phyloP scores from a whole-genome alignment of 2,888 invertebrate species.

The Rotaria socialis region DNA sequence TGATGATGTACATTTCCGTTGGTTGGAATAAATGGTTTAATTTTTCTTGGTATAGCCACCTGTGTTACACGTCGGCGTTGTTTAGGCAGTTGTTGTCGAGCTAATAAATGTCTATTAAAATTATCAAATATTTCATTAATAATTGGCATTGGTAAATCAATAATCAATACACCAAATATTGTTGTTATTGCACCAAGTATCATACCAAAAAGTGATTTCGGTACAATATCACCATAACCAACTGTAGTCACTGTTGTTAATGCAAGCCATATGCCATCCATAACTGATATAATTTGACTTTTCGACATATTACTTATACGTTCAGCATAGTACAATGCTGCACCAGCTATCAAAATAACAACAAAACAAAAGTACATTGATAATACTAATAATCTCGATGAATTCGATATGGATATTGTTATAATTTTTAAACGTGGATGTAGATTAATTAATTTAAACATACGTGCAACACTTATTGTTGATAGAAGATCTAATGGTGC shows the following conservation, averaged over 20 bases:
- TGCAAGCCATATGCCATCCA: conserved; percentile 43
- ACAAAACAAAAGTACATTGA: conserved; percentile 42
- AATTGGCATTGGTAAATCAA: conserved; percentile 45
- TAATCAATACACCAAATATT: conserved; percentile 43
- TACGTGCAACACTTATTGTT: conserved; percentile 40
- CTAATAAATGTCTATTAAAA: conserved; percentile 45
- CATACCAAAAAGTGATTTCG: conserved; percentile 38
- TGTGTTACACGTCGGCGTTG: conserved; percentile 40
- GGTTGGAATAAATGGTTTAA: neutral
- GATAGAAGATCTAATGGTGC: conserved; percentile 42
- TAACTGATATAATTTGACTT: conserved; percentile 37
- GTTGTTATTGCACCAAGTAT: conserved; percentile 40
- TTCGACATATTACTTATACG: conserved; percentile 37
- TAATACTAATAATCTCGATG: conserved; percentile 35
- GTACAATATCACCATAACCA: conserved; percentile 44
- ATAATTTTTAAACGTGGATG: conserved; percentile 46
- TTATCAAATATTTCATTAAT: conserved; percentile 44
- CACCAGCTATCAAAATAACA: conserved; percentile 35
- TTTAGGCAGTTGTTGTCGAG: conserved; percentile 44
- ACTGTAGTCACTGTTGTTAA: conserved; percentile 42
- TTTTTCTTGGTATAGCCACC: conserved; percentile 35
- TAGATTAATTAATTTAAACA: conserved; percentile 37
- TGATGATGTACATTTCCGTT: neutral
- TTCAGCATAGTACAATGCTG: conserved; percentile 44
- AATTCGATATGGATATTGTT: conserved; percentile 25